Percentiles rank a stretch among this genome's conserved stretches.
Conservation (phyloP, 2,113 vertebrate genomes). For the Anoplopoma fimbria region DNA sequence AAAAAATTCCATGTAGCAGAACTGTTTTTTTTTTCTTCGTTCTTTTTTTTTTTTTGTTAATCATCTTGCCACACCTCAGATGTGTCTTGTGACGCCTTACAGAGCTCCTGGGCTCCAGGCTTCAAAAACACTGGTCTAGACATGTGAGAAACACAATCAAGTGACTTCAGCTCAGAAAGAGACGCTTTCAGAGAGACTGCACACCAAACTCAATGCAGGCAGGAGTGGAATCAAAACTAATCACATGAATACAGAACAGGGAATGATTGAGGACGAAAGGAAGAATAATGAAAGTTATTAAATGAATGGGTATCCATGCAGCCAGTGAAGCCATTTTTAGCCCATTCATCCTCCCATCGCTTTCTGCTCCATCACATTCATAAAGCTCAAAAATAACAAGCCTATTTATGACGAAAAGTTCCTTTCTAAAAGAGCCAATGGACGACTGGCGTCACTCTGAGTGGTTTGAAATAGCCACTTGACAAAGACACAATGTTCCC, state of each 20-base stretch:
- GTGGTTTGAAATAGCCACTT: slow-evolving; percentile 33
- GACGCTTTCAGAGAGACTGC: neutral
- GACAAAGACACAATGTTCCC: slow-evolving; percentile 52
- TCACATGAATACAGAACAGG: slow-evolving; percentile 29
- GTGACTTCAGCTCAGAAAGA: neutral
- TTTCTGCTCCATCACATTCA: slow-evolving; percentile 35
- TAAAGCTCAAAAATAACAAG: slow-evolving; percentile 40
- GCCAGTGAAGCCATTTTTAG: slow-evolving; percentile 41
- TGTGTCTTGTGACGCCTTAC: neutral
- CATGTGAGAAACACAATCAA: neutral
- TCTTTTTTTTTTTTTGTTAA: neutral
- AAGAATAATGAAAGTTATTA: slow-evolving; percentile 35
- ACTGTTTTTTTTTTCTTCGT: no score
- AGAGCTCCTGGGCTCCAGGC: neutral
- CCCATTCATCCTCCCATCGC: neutral
- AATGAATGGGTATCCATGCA: neutral
- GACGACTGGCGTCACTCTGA: slow-evolving; percentile 32
- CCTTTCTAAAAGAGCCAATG: slow-evolving; percentile 6
- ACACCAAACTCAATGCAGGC: neutral
- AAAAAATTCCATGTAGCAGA: no score
- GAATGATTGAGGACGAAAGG: slow-evolving; percentile 37
- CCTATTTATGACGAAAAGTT: slow-evolving; percentile 41
- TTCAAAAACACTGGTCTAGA: neutral
- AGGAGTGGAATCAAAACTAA: slow-evolving; percentile 42
- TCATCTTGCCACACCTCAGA: neutral